Conservation (phyloP, 2,888 invertebrate genomes). For the Drosophila stalkeri region DNA sequence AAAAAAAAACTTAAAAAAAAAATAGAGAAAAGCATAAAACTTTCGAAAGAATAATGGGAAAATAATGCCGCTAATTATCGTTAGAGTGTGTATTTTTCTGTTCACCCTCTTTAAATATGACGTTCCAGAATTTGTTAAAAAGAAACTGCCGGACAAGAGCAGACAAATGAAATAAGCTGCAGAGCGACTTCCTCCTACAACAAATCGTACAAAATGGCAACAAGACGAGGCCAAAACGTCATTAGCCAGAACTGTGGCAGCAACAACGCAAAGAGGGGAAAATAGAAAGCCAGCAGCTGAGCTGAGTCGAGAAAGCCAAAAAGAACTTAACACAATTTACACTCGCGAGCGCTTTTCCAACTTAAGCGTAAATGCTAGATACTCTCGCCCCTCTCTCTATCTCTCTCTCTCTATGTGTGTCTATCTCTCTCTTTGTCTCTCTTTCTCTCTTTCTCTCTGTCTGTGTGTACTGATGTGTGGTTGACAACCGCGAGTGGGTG, state of each 20-base stretch:
- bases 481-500: conserved; percentile 76
- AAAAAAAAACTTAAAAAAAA: conserved; percentile 1
- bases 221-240: conserved; percentile 52
- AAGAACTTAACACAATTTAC: conserved; percentile 81
- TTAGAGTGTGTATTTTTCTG: conserved; percentile 59
- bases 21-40: neutral
- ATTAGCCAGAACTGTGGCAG: conserved; percentile 66
- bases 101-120: conserved; percentile 38
- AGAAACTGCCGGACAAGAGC: conserved; percentile 62
- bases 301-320: conserved; percentile 69
- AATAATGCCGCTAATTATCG: conserved; percentile 77
- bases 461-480: conserved; percentile 34
- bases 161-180: conserved; percentile 46
- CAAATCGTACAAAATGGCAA: conserved; percentile 52
- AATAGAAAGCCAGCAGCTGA: conserved; percentile 66
- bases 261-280: conserved; percentile 19
- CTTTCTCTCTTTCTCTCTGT: conserved; percentile 11
- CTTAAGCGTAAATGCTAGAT: conserved; percentile 67
- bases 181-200: conserved; percentile 67
- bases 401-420: conserved; percentile 2
- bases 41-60: conserved; percentile 75
- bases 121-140: conserved; percentile 63
- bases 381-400: conserved; percentile 28
- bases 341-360: conserved; percentile 74
- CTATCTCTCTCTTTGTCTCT: neutral